phyloP scores from a whole-genome alignment of 2,888 invertebrate genomes.

The Pinctada fucata region DNA sequence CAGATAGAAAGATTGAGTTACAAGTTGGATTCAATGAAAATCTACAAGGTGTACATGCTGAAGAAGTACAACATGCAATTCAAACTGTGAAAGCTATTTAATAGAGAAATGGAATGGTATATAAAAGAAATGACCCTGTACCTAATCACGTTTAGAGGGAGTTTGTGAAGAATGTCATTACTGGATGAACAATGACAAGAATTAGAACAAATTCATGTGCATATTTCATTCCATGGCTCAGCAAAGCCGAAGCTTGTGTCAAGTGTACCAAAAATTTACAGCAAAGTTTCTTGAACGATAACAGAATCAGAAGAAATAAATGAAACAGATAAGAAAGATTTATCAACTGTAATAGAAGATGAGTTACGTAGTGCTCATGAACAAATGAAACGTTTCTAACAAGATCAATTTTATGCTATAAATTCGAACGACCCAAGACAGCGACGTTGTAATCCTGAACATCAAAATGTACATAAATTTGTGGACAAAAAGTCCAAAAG shows the following conservation, averaged over 20 bases:
- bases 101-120: slow-evolving; percentile 3
- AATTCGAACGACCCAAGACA: not conserved
- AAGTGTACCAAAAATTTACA: slow-evolving; percentile 9
- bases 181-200: not conserved
- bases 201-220: not conserved
- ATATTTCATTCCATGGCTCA: slow-evolving; percentile 4
- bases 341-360: not conserved
- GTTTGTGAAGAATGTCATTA: not conserved
- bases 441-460: slow-evolving; percentile 23
- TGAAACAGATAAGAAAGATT: slow-evolving; percentile 15
- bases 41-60: too few relatives aligned
- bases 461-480: slow-evolving; percentile 29
- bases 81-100: too few relatives aligned
- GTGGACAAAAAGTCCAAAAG: slow-evolving; percentile 18
- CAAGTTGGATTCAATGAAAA: too few relatives aligned
- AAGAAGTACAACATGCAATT: too few relatives aligned
- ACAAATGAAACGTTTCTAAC: slow-evolving; percentile 11
- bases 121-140: not conserved
- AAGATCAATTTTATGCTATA: slow-evolving; percentile 25
- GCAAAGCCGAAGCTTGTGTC: slow-evolving; percentile 9
- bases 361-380: slow-evolving; percentile 16
- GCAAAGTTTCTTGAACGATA: too few relatives aligned
- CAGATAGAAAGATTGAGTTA: not conserved
- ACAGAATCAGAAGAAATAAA: not conserved
- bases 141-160: slow-evolving; percentile 11